A percentile compares a stretch with the other conserved stretches of the same genome.
Evolutionary conservation across 2,113 vertebrate species (phyloP).

Genomic region (Gymnogyps californianus): DNA sequence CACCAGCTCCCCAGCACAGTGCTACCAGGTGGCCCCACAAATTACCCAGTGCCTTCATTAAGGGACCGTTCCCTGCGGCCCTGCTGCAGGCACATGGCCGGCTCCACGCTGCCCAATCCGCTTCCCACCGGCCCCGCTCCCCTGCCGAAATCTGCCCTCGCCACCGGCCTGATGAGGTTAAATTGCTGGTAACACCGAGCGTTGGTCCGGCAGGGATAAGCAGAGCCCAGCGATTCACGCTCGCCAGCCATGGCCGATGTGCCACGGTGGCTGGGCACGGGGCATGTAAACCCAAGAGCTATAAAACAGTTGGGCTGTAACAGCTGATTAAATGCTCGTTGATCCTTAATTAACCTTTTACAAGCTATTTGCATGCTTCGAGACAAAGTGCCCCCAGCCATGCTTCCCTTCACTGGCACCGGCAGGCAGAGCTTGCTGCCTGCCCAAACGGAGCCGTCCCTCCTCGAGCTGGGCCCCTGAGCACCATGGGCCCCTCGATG

Average conservation of each 20-base stretch:
- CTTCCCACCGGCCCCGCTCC: background rate
- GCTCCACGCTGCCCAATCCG: background rate
- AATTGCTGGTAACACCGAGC: fast-evolving
- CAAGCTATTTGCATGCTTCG: conserved; percentile 31
- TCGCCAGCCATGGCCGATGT: background rate
- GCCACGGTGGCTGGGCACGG: background rate
- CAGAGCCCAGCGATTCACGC: background rate
- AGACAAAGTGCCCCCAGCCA: background rate
- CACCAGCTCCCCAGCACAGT: fast-evolving
- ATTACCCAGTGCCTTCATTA: background rate
- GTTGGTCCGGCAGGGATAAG: background rate
- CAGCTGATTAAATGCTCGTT: conserved; percentile 41
- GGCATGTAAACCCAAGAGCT: background rate
- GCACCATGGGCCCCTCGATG: fast-evolving
- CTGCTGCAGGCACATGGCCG: fast-evolving
- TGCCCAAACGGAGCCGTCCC: background rate
- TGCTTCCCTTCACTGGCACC: background rate
- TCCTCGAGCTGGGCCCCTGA: background rate
- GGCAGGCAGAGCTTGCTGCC: background rate
- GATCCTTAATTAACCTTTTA: conserved; percentile 61
- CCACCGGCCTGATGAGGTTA: background rate
- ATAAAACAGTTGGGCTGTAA: conserved; percentile 34
- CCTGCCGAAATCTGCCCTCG: background rate
- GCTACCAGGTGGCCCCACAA: background rate
- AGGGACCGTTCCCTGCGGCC: background rate